Conservation (phyloP, 2,113 vertebrate species). For the Nannospalax galili region DNA sequence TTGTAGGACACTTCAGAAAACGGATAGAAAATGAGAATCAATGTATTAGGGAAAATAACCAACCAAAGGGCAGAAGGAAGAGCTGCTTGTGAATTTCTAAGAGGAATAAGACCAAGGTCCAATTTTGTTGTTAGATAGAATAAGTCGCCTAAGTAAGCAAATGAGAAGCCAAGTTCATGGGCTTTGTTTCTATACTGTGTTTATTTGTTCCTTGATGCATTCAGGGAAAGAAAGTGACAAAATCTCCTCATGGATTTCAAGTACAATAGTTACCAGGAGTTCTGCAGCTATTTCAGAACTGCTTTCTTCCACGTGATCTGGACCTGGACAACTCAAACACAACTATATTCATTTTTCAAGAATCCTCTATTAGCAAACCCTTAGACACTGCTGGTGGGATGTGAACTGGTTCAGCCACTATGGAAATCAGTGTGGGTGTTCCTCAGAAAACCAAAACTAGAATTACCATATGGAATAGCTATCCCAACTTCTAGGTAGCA, state of each 20-base stretch:
- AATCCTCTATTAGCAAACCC: not conserved
- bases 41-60: not conserved
- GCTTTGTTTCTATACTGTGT: slow-evolving; percentile 21
- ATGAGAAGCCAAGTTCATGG: slow-evolving; percentile 50
- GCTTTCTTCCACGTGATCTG: not conserved
- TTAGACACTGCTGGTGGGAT: not conserved
- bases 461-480: not conserved
- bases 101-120: slow-evolving; percentile 19
- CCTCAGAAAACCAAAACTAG: not conserved
- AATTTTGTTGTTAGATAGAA: slow-evolving; percentile 43
- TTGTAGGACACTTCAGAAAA: not conserved
- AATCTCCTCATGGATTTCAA: slow-evolving; percentile 22
- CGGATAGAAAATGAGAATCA: not conserved
- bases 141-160: slow-evolving; percentile 50
- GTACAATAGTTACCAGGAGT: not conserved
- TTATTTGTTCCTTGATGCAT: slow-evolving; percentile 36
- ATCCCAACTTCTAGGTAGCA: too few relatives aligned
- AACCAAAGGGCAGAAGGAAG: not conserved
- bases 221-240: slow-evolving; percentile 27
- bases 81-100: slow-evolving; percentile 39
- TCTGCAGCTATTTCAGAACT: not conserved
- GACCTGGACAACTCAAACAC: not conserved
- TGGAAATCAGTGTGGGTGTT: not conserved
- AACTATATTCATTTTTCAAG: slow-evolving; percentile 29
- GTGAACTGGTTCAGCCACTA: not conserved